Evolutionary conservation across 1,140 invertebrate genomes (phyloP).

Genomic region (Adoxophyes honmai): DNA sequence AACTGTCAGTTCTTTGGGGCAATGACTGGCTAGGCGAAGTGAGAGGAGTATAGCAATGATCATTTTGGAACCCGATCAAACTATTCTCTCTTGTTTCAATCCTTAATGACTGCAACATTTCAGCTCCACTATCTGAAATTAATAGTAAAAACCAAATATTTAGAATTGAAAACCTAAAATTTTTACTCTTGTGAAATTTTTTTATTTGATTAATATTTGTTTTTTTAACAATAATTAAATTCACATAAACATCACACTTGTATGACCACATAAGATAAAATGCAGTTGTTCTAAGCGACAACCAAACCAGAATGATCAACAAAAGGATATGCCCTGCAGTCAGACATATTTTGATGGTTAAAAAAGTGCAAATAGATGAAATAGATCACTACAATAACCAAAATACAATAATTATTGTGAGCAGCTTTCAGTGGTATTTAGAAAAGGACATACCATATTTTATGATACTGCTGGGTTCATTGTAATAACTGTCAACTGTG

Average conservation of each 20-base stretch:
- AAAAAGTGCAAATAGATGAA: too few species aligned
- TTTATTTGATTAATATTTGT: too few species aligned
- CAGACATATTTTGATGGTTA: too few species aligned
- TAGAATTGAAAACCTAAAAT: not conserved
- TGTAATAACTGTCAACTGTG: slow-evolving; percentile 69
- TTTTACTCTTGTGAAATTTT: not conserved
- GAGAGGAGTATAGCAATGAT: slow-evolving; percentile 82
- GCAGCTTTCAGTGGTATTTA: not conserved
- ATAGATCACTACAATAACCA: too few species aligned
- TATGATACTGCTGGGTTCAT: slow-evolving; percentile 69
- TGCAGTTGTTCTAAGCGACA: too few species aligned
- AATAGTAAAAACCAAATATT: slow-evolving; percentile 15
- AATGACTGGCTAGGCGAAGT: slow-evolving; percentile 76
- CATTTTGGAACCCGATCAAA: slow-evolving; percentile 78
- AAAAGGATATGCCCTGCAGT: too few species aligned
- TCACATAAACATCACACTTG: too few species aligned
- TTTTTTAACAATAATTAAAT: too few species aligned
- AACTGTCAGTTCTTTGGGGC: slow-evolving; percentile 50
- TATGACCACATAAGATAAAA: too few species aligned
- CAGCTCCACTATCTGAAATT: slow-evolving; percentile 72
- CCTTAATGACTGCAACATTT: slow-evolving; percentile 72
- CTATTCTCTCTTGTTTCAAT: slow-evolving; percentile 74
- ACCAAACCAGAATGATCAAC: too few species aligned
- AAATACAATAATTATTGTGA: not conserved
- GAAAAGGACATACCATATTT: slow-evolving; percentile 58